These are phyloP conservation scores for Ornithoptera alexandrae DNA, from an alignment of 2,888 invertebrate genomes.

Conservation along the genomic window DNA sequence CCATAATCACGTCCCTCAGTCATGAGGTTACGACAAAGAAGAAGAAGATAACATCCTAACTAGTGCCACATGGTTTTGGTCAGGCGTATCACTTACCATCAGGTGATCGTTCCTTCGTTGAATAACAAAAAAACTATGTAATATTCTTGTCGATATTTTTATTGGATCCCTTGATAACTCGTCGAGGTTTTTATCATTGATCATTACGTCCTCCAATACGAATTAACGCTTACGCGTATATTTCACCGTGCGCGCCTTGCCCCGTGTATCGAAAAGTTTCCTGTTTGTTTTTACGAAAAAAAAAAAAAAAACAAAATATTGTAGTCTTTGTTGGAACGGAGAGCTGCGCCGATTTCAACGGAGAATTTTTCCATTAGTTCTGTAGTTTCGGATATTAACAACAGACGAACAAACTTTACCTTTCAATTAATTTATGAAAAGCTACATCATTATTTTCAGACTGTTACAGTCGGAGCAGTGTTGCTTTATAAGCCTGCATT, in stretches of 20 bases:
- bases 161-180: neutral
- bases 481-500: neutral
- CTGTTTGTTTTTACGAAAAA: conserved; percentile 15
- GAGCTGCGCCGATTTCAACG: conserved; percentile 7
- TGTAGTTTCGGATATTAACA: conserved; percentile 24
- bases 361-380: conserved; percentile 20
- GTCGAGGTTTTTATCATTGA: neutral
- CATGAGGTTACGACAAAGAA: too few relatives aligned
- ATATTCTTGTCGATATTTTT: neutral
- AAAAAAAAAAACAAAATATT: conserved; percentile 10
- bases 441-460: conserved; percentile 10
- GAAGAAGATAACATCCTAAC: too few relatives aligned
- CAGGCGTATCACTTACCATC: too few relatives aligned
- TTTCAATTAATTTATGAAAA: conserved; percentile 24
- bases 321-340: conserved; percentile 18
- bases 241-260: neutral
- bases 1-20: too few relatives aligned
- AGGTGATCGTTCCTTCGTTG: too few relatives aligned
- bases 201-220: neutral
- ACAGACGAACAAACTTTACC: conserved; percentile 20
- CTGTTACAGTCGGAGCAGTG: neutral
- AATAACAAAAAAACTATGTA: too few relatives aligned
- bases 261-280: conserved; percentile 20
- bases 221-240: neutral
- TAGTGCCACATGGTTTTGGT: too few relatives aligned